Conservation (phyloP, 1,140 invertebrate species). For the Zophobas morio region DNA sequence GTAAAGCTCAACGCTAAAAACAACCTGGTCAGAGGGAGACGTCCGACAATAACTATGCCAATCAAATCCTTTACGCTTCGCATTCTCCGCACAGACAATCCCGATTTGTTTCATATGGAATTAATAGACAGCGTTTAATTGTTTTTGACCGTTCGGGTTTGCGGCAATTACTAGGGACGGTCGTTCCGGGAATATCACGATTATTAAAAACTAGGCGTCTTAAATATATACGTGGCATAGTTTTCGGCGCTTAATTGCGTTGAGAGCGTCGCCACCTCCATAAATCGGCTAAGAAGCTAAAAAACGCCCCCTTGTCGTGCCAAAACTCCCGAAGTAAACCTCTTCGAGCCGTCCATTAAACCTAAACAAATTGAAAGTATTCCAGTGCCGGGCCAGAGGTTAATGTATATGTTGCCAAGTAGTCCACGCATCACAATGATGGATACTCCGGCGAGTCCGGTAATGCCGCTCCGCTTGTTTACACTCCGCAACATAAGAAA, state of each 20-base stretch:
- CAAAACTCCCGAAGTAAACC: not conserved
- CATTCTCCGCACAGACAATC: constrained; percentile 24
- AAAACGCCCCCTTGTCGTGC: not conserved
- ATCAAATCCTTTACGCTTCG: constrained; percentile 57
- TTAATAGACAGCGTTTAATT: constrained; percentile 46
- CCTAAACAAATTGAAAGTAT: constrained; percentile 13
- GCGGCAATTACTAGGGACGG: constrained; percentile 19
- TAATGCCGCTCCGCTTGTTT: constrained; percentile 25
- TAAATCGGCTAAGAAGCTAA: not conserved
- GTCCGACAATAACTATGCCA: constrained; percentile 58
- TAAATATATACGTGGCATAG: too few relatives aligned
- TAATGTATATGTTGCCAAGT: constrained; percentile 38
- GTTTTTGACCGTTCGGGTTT: constrained; percentile 14
- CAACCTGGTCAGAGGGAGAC: constrained; percentile 49
- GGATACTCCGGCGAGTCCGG: constrained; percentile 13
- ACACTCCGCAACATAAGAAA: constrained; percentile 20
- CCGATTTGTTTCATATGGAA: constrained; percentile 43
- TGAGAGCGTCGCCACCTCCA: too few relatives aligned
- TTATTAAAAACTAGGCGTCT: not conserved
- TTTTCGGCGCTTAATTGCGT: too few relatives aligned
- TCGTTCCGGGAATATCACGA: constrained; percentile 4
- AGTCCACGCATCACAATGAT: constrained; percentile 34
- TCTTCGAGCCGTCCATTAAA: not conserved
- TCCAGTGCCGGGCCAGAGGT: constrained; percentile 20
- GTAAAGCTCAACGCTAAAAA: constrained; percentile 52